Percentiles rank a stretch among this genome's conserved stretches.
phyloP scores from a whole-genome alignment of 2,888 invertebrate species.

The Eilema griseolum region DNA sequence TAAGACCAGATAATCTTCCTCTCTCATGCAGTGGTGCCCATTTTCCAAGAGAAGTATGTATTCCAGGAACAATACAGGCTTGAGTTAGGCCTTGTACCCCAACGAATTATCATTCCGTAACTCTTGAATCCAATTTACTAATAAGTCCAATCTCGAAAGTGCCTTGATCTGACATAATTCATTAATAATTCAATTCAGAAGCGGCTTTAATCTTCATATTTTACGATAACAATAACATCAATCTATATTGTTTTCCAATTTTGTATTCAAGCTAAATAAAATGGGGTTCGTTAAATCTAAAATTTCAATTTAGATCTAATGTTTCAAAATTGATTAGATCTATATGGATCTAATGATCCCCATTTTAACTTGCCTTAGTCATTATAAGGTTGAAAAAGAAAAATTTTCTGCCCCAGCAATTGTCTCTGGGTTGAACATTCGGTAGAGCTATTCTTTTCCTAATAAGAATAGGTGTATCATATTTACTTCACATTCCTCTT shows the following conservation, averaged over 20 bases:
- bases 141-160: conserved; percentile 20
- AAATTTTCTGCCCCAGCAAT: too few relatives aligned
- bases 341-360: not conserved
- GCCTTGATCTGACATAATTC: conserved; percentile 28
- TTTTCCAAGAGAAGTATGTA: too few relatives aligned
- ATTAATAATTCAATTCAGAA: conserved; percentile 41
- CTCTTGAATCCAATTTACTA: conserved; percentile 22
- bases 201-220: conserved; percentile 53
- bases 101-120: conserved; percentile 7
- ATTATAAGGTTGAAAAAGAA: not conserved
- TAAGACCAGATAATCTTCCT: too few relatives aligned
- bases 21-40: too few relatives aligned
- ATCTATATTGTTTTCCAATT: conserved; percentile 63
- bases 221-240: conserved; percentile 57
- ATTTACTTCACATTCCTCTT: too few relatives aligned
- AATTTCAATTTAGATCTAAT: not conserved
- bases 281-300: not conserved
- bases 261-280: not conserved
- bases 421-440: too few relatives aligned
- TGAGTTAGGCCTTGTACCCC: too few relatives aligned
- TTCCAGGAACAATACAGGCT: too few relatives aligned
- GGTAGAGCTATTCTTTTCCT: too few relatives aligned
- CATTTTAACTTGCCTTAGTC: not conserved
- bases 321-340: too few relatives aligned
- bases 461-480: too few relatives aligned